Conservation (phyloP, 37 sponge, comb jelly and placozoan species). For the Geodia barretti region DNA sequence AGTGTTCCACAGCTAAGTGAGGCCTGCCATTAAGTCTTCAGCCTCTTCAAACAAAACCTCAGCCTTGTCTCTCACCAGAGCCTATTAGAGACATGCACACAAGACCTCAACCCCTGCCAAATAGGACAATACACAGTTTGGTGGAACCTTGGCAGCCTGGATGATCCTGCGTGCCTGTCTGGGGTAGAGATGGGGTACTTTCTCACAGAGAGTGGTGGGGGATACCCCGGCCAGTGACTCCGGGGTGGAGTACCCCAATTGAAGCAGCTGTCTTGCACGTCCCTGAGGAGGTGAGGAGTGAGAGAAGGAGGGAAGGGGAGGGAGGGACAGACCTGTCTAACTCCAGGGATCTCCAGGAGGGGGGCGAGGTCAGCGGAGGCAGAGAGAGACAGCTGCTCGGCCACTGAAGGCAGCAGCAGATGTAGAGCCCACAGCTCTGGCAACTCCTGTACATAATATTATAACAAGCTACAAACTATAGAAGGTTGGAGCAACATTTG, state of each 20-base stretch:
- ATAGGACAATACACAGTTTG: conserved; percentile 6
- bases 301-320: not conserved
- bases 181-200: conserved; percentile 65
- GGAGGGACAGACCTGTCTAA: conserved; percentile 72
- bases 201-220: conserved; percentile 45
- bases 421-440: conserved; percentile 84
- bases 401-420: conserved; percentile 70
- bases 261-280: conserved; percentile 85
- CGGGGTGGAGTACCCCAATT: conserved; percentile 78
- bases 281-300: conserved; percentile 46
- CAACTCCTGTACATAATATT: conserved; percentile 73
- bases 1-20: not conserved
- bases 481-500: no score
- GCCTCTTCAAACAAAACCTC: conserved; percentile 82
- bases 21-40: conserved; percentile 52
- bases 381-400: conserved; percentile 70
- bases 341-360: conserved; percentile 86
- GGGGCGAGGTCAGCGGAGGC: conserved; percentile 70
- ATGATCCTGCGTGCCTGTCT: conserved; percentile 66
- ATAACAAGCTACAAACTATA: no score
- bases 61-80: conserved; percentile 71
- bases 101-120: not conserved
- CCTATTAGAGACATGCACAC: conserved; percentile 37
- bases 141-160: conserved; percentile 65
- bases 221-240: conserved; percentile 66